Conservation (phyloP, 2,888 invertebrate species). For the Xanthorhoe designata region DNA sequence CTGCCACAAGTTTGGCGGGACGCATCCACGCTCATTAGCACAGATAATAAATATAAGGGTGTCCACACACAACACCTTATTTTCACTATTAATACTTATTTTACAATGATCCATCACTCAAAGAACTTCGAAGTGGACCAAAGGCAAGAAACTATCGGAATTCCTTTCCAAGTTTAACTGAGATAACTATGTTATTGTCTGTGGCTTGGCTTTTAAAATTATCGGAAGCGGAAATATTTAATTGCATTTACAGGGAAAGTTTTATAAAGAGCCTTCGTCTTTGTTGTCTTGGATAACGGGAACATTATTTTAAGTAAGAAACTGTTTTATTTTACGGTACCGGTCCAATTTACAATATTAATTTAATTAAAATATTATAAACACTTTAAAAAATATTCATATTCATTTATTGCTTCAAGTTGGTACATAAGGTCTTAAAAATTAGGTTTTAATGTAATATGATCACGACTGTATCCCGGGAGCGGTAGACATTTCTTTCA, state of each 20-base stretch:
- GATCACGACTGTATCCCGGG: no score
- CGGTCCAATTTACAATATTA: no score
- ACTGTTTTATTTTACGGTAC: not conserved
- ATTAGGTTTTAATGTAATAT: no score
- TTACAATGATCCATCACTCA: constrained; percentile 11
- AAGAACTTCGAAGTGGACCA: constrained; percentile 15
- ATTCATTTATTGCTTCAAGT: no score
- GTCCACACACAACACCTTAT: no score
- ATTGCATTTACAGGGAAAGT: constrained; percentile 63
- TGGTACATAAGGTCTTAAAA: no score
- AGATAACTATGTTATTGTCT: not conserved
- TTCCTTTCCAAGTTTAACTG: constrained; percentile 37
- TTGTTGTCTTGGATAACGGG: constrained; percentile 42
- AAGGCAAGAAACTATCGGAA: constrained; percentile 24
- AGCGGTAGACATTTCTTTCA: no score
- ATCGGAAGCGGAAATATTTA: constrained; percentile 72
- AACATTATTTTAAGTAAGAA: constrained; percentile 10
- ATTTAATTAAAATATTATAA: no score
- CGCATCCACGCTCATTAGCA: no score
- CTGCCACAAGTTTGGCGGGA: no score
- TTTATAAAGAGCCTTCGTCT: constrained; percentile 39
- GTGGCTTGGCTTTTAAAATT: constrained; percentile 53
- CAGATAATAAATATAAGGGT: no score
- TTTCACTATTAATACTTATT: not conserved
- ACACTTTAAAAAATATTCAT: no score